Conservation (phyloP, 2,888 invertebrate genomes). For the Malthinus flaveolus region DNA sequence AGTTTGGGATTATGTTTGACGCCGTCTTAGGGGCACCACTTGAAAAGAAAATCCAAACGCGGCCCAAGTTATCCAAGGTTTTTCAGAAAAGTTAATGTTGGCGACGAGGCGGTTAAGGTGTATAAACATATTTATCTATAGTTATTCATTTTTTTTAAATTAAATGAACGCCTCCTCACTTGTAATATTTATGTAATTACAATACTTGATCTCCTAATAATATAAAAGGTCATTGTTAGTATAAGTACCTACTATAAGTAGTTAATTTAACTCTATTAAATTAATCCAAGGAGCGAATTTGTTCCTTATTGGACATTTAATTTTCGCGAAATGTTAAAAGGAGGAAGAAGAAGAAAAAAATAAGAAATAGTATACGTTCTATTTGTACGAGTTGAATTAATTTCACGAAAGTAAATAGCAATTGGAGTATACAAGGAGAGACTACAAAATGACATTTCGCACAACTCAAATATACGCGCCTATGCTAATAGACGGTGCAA, state of each 20-base stretch:
- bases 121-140: no score
- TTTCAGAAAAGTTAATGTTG: no score
- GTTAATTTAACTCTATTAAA: not conserved
- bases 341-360: not conserved
- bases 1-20: no score
- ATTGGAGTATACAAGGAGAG: slow-evolving; percentile 14
- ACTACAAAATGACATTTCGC: slow-evolving; percentile 28
- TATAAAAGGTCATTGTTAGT: not conserved
- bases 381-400: slow-evolving; percentile 27
- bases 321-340: slow-evolving; percentile 8
- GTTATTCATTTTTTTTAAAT: no score
- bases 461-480: slow-evolving; percentile 25
- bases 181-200: no score
- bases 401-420: slow-evolving; percentile 27
- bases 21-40: no score
- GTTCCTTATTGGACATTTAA: slow-evolving; percentile 14
- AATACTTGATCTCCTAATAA: no score
- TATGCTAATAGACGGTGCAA: slow-evolving; percentile 25
- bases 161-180: no score
- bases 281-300: not conserved
- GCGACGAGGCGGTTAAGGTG: no score
- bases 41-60: no score
- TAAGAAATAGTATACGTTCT: not conserved
- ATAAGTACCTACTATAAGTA: not conserved
- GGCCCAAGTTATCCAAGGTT: no score